Evolutionary conservation across 2,113 vertebrate genomes (phyloP).

Genomic region (Aplodontia rufa): DNA sequence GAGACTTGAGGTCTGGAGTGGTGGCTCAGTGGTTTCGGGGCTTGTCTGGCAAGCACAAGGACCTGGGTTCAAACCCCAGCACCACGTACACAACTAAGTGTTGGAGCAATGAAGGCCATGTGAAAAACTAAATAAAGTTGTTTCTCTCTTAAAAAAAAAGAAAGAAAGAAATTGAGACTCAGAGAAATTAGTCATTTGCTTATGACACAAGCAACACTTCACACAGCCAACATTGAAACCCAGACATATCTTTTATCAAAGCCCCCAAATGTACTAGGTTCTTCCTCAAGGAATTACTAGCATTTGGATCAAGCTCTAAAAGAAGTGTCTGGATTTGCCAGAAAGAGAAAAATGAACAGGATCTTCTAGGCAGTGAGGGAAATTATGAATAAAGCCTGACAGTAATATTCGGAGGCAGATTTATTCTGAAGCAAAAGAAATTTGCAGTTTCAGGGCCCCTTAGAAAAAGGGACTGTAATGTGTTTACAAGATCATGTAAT

Average conservation of each 20-base stretch:
- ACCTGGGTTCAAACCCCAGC: no score
- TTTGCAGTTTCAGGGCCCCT: not conserved
- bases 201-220: not conserved
- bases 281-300: slow-evolving; percentile 10
- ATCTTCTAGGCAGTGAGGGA: not conserved
- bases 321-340: not conserved
- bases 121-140: no score
- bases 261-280: not conserved
- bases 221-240: not conserved
- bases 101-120: no score
- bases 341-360: not conserved
- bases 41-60: no score
- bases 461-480: not conserved
- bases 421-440: slow-evolving; percentile 17
- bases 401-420: not conserved
- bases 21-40: no score
- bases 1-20: no score
- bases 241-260: not conserved
- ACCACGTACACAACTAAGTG: no score
- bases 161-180: slow-evolving; percentile 11
- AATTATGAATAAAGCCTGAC: not conserved
- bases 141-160: no score
- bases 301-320: not conserved
- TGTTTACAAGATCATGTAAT: not conserved
- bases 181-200: slow-evolving; percentile 50